Base-by-base conservation (phyloP, 2,888 invertebrate genomes). In the Arge pagana region DNA sequence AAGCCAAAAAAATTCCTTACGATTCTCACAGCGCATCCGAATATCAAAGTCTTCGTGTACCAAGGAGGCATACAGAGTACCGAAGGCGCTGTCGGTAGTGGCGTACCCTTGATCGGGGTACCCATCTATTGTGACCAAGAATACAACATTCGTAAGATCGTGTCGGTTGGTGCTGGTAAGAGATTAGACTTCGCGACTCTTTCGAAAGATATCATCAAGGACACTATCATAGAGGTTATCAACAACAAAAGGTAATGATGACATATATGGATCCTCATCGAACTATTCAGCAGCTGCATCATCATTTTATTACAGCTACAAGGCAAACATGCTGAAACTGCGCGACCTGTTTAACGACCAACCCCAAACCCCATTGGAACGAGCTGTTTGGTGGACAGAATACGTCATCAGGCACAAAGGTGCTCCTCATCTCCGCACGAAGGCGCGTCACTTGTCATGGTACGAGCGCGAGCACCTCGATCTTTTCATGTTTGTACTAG, bases 41-140 rank as follows among this genome's bases (percentile, higher is more conserved):
- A 50, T n/a, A 31, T 50, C n/a, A 8, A 39, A 23, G 30, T 40
- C 10, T 50, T 50, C 13, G 6, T 50, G 16, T 50, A 50, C 24
- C 50, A 50, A n/a, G 50, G 50, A 8, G 50, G 50, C 11, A 4
- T 21, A n/a, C 40, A 50, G 11, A 50, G 50, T 10, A 50, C 50
- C n/a, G 50, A 50, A 23, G 50, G 40, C 8, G 50, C 50, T 2
- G 15, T 50, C 5, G 5, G 19, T 13, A 13, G 18, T 4, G 21
- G 40, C 4, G 33, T 50, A 5, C 50, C 50, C 5, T 8, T 50
- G 21, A 23, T 50, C n/a, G 50, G 50, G 8, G 21, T 23, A 13
- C 50, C 50, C 1, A 4, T 50, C 16, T 40, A 31, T 15, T 19
- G 21, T 15, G 50, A 50, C 26, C 50, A 50, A 8, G 11, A 15